A percentile compares a stretch with the other conserved stretches of the same genome.
These are phyloP conservation scores for Diprion similis DNA, from an alignment of 1,140 invertebrate species.

Conservation along the genomic window DNA sequence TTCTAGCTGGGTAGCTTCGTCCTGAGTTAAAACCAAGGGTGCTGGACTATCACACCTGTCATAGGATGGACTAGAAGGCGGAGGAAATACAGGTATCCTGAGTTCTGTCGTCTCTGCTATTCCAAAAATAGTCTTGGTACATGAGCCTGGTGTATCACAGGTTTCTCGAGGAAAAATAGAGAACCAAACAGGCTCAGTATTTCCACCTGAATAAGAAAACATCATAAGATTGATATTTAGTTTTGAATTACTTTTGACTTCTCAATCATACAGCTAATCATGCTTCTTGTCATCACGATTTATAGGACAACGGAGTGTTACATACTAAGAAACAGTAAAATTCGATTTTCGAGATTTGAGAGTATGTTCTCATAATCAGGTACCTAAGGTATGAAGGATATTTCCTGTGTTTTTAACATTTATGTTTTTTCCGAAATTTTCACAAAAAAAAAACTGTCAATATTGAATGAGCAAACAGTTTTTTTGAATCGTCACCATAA, in stretches of 20 bases:
- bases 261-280: too few species aligned
- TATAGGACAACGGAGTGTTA: too few species aligned
- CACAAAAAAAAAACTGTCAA: too few species aligned
- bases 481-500: too few species aligned
- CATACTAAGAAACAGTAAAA: too few species aligned
- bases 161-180: constrained; percentile 70
- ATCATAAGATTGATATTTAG: background rate
- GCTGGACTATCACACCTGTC: constrained; percentile 78
- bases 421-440: too few species aligned
- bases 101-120: constrained; percentile 61
- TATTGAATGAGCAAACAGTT: too few species aligned
- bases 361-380: too few species aligned
- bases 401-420: too few species aligned
- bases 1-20: constrained; percentile 77
- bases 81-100: constrained; percentile 70
- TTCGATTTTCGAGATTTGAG: too few species aligned
- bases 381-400: too few species aligned
- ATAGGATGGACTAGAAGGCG: constrained; percentile 66
- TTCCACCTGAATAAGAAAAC: constrained; percentile 39
- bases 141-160: constrained; percentile 65
- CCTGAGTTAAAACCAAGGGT: constrained; percentile 77
- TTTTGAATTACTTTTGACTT: background rate
- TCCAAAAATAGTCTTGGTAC: constrained; percentile 60
- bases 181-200: constrained; percentile 66
- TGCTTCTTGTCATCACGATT: too few species aligned